Base-by-base conservation (phyloP, 2,113 vertebrate genomes). In the Limnothrissa miodon region DNA sequence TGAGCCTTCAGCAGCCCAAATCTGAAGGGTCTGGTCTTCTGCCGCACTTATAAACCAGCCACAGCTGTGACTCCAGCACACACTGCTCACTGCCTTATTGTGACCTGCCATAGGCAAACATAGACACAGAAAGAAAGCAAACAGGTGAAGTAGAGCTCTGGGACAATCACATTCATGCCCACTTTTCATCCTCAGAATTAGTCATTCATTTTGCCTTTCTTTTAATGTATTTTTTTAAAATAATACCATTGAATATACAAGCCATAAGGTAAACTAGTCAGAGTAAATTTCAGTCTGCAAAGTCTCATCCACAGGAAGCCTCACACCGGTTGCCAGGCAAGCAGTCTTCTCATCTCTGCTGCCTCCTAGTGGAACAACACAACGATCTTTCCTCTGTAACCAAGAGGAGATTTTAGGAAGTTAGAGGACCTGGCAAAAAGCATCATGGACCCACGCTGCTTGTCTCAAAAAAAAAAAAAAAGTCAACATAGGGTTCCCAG, bases 21-120 rank as follows among this genome's bases (percentile, higher is more conserved):
- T 82, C 83, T 92, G 88, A 53, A 97, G 53, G 2, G 93, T 95
- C 89, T 86, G 90, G 86, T 98, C 97, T 85, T 94, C 94, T 86
- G 96, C 95, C 0, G 93, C 84, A 66, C 97, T 96, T 85, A 97
- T 85, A 91, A 97, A 92, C 93, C 93, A 95, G 81, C 91, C 93
- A 86, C 91, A 93, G 84, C 94, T 88, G 39, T 95, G 95, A 91
- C 96, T 97, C 96, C 98, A 97, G 84, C 90, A 92, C 87, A 97
- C 87, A 48, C 91, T 90, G 84, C 87, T 94, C 91, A 98, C 91
- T 0, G 95, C 92, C 87, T 95, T 95, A 84, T 96, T 92, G 4
- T 97, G 97, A 83, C 96, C 97, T 98, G 89, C 62, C 13, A 83
- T 85, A 89, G 87, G 42, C 81, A 21, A 39, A 78, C n/a, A 74